Conservation (phyloP, 2,797 vertebrate species). For the Mus minutoides region DNA sequence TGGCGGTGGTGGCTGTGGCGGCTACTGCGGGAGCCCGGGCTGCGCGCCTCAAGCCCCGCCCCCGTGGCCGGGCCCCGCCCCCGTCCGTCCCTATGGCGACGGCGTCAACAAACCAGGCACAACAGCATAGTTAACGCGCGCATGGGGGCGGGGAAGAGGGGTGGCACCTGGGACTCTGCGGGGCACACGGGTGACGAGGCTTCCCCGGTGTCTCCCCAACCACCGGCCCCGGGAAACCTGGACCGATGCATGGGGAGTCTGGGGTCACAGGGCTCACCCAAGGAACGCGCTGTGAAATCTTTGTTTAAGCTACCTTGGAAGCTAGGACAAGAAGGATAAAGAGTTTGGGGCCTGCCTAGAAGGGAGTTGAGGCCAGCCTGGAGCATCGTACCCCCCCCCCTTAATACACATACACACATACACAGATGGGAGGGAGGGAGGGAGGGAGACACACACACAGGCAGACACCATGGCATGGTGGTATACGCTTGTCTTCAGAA, state of each 20-base stretch:
- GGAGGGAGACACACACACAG: too few relatives aligned
- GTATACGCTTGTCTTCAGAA: not conserved
- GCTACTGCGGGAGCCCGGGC: slow-evolving; percentile 68
- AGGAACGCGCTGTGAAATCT: not conserved
- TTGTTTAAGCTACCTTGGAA: not conserved
- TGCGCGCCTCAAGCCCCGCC: slow-evolving; percentile 59
- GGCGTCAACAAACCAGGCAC: slow-evolving; percentile 74
- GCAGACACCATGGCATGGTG: not conserved
- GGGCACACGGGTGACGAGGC: not conserved
- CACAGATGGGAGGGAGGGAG: too few relatives aligned
- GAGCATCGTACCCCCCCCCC: too few relatives aligned
- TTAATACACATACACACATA: not conserved
- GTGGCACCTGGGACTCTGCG: slow-evolving; percentile 34
- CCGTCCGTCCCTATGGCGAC: slow-evolving; percentile 77
- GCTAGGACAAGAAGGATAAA: not conserved
- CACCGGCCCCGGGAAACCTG: not conserved
- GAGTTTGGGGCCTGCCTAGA: not conserved
- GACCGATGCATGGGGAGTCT: not conserved
- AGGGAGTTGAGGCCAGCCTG: not conserved
- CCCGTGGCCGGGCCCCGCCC: slow-evolving; percentile 36
- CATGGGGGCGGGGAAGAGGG: slow-evolving; percentile 1
- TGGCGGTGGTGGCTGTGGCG: slow-evolving; percentile 71
- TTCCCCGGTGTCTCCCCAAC: not conserved
- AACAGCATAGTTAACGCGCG: not conserved
- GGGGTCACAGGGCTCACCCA: not conserved